These are phyloP conservation scores for Stichopus chloronotus DNA, from an alignment of 35 echinoderm and acorn worm genomes.

Conservation along the genomic window DNA sequence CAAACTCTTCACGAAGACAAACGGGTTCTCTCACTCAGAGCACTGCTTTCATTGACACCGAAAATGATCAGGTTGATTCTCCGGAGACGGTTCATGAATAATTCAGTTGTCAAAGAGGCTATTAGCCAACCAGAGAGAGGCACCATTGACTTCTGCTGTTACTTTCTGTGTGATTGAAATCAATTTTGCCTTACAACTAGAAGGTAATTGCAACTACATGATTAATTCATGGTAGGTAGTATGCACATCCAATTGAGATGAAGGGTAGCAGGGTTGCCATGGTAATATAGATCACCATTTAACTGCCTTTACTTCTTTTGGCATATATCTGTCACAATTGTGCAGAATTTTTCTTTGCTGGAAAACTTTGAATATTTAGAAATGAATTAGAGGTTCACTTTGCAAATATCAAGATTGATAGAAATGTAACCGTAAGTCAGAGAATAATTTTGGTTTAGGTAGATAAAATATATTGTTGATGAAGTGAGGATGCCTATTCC, in stretches of 20 bases:
- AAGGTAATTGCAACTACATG: conserved; percentile 38
- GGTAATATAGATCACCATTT: conserved; percentile 20
- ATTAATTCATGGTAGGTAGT: conserved; percentile 51
- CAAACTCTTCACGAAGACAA: conserved; percentile 20
- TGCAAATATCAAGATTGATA: too few species aligned
- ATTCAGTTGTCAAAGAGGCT: conserved; percentile 13
- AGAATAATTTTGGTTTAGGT: too few species aligned
- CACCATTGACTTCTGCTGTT: conserved; percentile 17
- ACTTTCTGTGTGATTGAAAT: conserved; percentile 26
- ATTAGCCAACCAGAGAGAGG: conserved; percentile 23
- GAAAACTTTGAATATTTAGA: too few species aligned
- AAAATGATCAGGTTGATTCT: conserved; percentile 47
- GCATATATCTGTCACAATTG: conserved; percentile 11
- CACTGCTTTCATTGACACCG: conserved; percentile 53
- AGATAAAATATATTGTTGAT: too few species aligned
- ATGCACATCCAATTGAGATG: conserved; percentile 33
- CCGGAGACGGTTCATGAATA: conserved; percentile 41
- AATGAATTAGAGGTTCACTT: too few species aligned
- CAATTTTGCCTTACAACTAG: conserved; percentile 38
- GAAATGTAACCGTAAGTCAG: too few species aligned
- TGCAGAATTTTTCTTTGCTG: background rate
- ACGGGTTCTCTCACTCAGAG: conserved; percentile 31
- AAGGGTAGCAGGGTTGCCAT: conserved; percentile 9
- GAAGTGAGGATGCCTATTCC: too few species aligned
- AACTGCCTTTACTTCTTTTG: conserved; percentile 2